Evolutionary conservation across 2,113 vertebrate species (phyloP).

Genomic region (Dicrurus megarhynchus): DNA sequence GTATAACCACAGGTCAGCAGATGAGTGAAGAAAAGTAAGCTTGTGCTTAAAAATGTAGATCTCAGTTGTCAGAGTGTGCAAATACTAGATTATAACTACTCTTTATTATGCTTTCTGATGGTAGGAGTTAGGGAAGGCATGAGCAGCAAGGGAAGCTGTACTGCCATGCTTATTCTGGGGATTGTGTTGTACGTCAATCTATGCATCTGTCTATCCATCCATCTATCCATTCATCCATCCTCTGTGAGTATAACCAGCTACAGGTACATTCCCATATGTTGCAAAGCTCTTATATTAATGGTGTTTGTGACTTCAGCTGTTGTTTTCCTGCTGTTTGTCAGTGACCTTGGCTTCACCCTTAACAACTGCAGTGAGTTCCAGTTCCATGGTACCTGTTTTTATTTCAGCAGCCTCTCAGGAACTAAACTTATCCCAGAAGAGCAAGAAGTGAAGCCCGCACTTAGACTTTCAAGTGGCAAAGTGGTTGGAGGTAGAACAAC

Average conservation of each 20-base stretch:
- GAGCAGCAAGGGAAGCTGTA: neutral
- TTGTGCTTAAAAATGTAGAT: neutral
- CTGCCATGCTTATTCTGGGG: neutral
- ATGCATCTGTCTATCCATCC: neutral
- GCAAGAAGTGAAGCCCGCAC: neutral
- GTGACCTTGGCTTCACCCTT: neutral
- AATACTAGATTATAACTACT: neutral
- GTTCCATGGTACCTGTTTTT: neutral
- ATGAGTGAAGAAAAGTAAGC: neutral
- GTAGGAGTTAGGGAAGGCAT: neutral
- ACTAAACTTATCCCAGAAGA: neutral
- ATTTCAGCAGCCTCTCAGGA: neutral
- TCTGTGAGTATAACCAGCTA: neutral
- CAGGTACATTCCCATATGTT: neutral
- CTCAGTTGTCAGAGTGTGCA: neutral
- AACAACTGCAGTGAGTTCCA: neutral
- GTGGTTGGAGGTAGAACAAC: neutral
- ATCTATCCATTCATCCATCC: neutral
- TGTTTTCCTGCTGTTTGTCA: neutral
- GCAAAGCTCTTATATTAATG: neutral
- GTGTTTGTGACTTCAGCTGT: neutral
- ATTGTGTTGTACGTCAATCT: rapidly evolving
- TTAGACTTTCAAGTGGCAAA: neutral
- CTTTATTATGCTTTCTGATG: neutral
- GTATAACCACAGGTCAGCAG: neutral